Conservation (phyloP, 2,888 invertebrate species). For the Alloplasta piceator region DNA sequence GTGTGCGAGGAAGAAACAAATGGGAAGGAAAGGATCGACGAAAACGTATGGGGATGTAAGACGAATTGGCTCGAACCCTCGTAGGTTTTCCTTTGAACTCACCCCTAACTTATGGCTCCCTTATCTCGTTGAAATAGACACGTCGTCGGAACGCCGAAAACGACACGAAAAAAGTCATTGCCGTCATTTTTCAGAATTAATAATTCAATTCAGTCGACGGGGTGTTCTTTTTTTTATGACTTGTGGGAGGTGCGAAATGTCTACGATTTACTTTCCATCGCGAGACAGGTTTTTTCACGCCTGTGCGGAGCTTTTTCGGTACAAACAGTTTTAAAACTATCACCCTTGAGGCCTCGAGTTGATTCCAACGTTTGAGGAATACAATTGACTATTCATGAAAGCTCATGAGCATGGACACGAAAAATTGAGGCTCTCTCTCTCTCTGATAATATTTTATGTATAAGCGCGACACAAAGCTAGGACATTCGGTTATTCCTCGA, state of each 20-base stretch:
- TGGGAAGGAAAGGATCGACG: conserved; percentile 36
- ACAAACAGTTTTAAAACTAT: conserved; percentile 55
- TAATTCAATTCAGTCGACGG: conserved; percentile 34
- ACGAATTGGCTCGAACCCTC: conserved; percentile 54
- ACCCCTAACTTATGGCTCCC: conserved; percentile 24
- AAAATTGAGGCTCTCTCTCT: conserved; percentile 21
- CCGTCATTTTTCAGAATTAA: conserved; percentile 49
- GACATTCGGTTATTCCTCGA: conserved; percentile 29
- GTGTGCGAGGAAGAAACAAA: conserved; percentile 8
- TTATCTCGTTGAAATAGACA: conserved; percentile 3
- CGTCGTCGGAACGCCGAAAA: neutral
- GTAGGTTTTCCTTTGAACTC: conserved; percentile 51
- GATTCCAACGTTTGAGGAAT: conserved; percentile 52
- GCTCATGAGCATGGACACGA: conserved; percentile 12
- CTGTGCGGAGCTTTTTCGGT: conserved; percentile 4
- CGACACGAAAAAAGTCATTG: neutral
- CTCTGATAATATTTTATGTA: conserved; percentile 59
- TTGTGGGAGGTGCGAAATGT: conserved; percentile 9
- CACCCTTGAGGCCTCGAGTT: conserved; percentile 53
- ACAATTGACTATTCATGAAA: conserved; percentile 59
- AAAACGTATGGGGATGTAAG: conserved; percentile 51
- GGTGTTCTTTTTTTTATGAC: conserved; percentile 6
- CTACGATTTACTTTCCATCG: conserved; percentile 20
- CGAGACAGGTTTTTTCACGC: neutral
- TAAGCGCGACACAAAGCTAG: conserved; percentile 11